Base-by-base conservation (phyloP, 2,113 vertebrate species). In the Plectropomus leopardus region DNA sequence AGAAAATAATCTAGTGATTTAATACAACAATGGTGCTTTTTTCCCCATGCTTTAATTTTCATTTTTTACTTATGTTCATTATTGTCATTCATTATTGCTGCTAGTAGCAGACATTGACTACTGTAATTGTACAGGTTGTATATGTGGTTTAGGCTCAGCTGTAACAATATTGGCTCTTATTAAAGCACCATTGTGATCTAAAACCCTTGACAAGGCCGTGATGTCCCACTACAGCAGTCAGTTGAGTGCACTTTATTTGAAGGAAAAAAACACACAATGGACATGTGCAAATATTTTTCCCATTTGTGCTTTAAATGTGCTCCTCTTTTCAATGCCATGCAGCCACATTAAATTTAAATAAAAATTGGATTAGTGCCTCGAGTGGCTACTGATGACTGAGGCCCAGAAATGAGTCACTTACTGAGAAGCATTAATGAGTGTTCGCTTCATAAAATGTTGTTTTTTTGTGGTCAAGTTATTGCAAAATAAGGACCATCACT, bases 381-480 rank as follows among this genome's bases (percentile, higher is more conserved):
- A 80, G 72, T 78, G 65, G 58, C 73, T 67, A 3, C 68, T 42
- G 67, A 80, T 74, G 80, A 85, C 28, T 8, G 8, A 67, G 54
- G 68, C n/a, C 16, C 48, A 40, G 26, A 44, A 44, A 72, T 30
- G 65, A 85, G 58, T 74, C 71, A 24, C 16, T 64, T 26, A 51
- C 16, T 65, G 72, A 59, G 78, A 44, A 36, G 60, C 17, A 7
- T 26, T 19, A 9, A 5, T 48, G 24, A 44, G 59, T 26, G 64
- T 63, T 53, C 36, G 73, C 65, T 17, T 78, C 44, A 16, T 24
- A 36, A 84, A 48, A 32, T 3, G 11, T 21, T 60, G 1, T 72
- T 50, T 66, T 50, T 66, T 65, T 53, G 47, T 28, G 19, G 47
- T 60, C 7, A 34, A 23, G 58, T 70, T 48, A 30, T 76, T 54